phyloP scores from a whole-genome alignment of 2,113 vertebrate genomes.

The Ciconia maguari region DNA sequence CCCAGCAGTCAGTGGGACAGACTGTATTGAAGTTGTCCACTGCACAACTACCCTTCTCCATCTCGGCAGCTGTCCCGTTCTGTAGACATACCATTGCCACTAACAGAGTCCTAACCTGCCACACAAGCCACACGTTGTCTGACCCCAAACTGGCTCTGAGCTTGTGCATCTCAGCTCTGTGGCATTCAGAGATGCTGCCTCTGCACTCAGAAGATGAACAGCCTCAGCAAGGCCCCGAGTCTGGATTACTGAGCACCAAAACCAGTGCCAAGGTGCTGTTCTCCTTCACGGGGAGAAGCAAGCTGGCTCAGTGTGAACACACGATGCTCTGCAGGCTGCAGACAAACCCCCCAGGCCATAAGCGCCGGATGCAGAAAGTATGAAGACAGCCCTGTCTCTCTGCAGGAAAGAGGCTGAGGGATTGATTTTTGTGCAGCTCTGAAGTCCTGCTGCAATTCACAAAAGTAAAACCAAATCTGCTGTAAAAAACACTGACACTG shows the following conservation, averaged over 20 bases:
- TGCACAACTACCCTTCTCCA: not conserved
- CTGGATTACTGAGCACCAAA: not conserved
- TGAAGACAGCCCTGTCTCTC: not conserved
- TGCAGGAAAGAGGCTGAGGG: not conserved
- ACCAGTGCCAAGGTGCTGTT: not conserved
- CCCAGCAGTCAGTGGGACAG: not conserved
- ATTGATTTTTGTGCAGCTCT: not conserved
- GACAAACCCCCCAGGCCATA: not conserved
- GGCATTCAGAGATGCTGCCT: not conserved
- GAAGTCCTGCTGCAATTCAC: not conserved
- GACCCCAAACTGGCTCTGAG: not conserved
- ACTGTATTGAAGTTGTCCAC: fast-evolving
- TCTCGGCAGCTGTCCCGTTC: not conserved
- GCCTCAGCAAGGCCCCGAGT: not conserved
- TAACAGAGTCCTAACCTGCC: not conserved
- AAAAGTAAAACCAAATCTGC: not conserved
- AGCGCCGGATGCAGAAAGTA: fast-evolving
- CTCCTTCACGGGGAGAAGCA: not conserved
- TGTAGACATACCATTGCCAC: fast-evolving
- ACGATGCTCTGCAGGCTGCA: not conserved
- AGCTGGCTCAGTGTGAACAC: not conserved
- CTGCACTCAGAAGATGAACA: not conserved
- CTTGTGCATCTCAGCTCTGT: not conserved
- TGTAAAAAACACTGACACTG: not conserved
- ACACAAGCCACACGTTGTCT: not conserved